These are phyloP conservation scores for Distichodus sexfasciatus DNA, from an alignment of 2,797 vertebrate species.

Conservation along the genomic window DNA sequence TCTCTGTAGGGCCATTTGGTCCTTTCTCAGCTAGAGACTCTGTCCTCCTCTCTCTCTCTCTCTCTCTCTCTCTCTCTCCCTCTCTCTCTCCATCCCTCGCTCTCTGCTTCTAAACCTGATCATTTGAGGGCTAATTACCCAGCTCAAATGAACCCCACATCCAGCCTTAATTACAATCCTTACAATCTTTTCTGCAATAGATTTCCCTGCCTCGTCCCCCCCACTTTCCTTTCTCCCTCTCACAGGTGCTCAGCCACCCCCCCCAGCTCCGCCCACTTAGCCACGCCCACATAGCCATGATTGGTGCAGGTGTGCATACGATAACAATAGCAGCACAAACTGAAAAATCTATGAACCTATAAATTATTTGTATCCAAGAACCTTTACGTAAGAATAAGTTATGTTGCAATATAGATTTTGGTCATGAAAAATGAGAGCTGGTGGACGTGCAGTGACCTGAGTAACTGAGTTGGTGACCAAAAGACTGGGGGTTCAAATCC, in stretches of 20 bases:
- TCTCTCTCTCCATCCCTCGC: not conserved
- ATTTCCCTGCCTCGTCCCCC: conserved; percentile 45
- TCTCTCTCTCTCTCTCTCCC: not conserved
- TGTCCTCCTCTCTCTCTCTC: not conserved
- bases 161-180: conserved; percentile 65
- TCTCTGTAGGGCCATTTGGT: not conserved
- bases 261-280: not conserved
- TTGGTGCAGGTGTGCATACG: conserved; percentile 24
- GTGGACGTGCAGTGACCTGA: too few relatives aligned
- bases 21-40: not conserved
- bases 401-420: too few relatives aligned
- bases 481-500: too few relatives aligned
- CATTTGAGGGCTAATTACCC: conserved; percentile 66
- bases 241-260: conserved; percentile 1
- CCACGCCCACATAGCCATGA: too few relatives aligned
- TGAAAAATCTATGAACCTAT: too few relatives aligned
- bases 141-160: conserved; percentile 56
- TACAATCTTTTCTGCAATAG: too few relatives aligned
- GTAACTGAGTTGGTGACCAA: too few relatives aligned
- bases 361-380: too few relatives aligned
- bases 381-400: too few relatives aligned
- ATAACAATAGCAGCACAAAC: too few relatives aligned
- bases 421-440: too few relatives aligned
- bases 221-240: not conserved
- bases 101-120: conserved; percentile 52